Percentiles rank a stretch among this genome's conserved stretches.
These are phyloP conservation scores for Gephyroberyx darwinii DNA, from an alignment of 2,797 vertebrate genomes.

Conservation along the genomic window DNA sequence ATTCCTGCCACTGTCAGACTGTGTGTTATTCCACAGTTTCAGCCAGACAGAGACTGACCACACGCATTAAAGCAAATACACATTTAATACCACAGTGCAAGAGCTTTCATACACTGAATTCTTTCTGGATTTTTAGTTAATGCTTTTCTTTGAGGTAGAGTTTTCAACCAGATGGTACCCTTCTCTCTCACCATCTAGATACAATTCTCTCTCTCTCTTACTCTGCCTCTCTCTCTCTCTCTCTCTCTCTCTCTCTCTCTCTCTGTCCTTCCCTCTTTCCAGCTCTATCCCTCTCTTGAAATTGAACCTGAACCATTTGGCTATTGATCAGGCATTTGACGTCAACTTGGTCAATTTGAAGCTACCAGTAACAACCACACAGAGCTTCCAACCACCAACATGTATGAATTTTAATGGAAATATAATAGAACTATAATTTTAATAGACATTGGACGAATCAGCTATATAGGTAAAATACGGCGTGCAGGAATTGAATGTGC, in stretches of 20 bases:
- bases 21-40: slow-evolving; percentile 70
- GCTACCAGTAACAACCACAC: slow-evolving; percentile 7
- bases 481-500: slow-evolving; percentile 34
- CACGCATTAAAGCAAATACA: slow-evolving; percentile 73
- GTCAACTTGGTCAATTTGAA: slow-evolving; percentile 27
- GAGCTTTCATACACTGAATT: slow-evolving; percentile 53
- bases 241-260: slow-evolving; percentile 3
- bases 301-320: neutral
- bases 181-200: slow-evolving; percentile 1
- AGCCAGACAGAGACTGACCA: slow-evolving; percentile 60
- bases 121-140: slow-evolving; percentile 63
- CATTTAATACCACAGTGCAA: slow-evolving; percentile 64
- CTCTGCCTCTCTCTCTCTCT: neutral
- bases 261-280: neutral
- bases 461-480: slow-evolving; percentile 41
- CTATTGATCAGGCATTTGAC: slow-evolving; percentile 22
- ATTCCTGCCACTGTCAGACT: slow-evolving; percentile 73
- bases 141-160: slow-evolving; percentile 31
- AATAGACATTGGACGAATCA: slow-evolving; percentile 28
- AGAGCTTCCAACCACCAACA: neutral
- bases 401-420: slow-evolving; percentile 43
- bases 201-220: neutral
- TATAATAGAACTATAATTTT: slow-evolving; percentile 28
- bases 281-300: neutral
- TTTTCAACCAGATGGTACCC: slow-evolving; percentile 54